phyloP scores from a whole-genome alignment of 2,888 invertebrate genomes.

The Galerucella calmariensis region DNA sequence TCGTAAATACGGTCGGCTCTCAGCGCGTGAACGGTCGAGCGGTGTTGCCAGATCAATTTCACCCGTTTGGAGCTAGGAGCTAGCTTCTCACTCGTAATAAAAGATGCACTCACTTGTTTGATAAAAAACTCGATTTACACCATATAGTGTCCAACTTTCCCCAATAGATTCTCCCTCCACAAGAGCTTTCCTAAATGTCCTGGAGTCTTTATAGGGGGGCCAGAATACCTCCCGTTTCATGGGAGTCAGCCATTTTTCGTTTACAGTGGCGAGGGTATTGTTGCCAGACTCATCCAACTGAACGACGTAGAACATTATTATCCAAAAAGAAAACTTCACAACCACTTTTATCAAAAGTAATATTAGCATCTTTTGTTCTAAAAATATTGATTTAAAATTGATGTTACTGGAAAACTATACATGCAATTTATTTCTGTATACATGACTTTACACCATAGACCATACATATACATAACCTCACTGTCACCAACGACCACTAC shows the following conservation, averaged over 20 bases:
- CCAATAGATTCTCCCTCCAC: background rate
- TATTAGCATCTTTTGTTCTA: background rate
- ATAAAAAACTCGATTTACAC: constrained; percentile 3
- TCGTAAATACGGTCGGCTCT: too few species aligned
- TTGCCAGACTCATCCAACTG: background rate
- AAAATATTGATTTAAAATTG: background rate
- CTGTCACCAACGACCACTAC: background rate
- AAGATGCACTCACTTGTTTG: background rate
- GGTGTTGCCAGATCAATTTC: too few species aligned
- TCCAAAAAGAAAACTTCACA: background rate
- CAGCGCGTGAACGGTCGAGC: too few species aligned
- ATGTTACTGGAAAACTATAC: background rate
- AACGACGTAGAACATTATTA: background rate
- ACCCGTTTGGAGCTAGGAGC: too few species aligned
- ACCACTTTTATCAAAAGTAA: background rate
- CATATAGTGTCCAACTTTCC: constrained; percentile 4
- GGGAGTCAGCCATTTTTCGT: background rate
- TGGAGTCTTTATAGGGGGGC: background rate
- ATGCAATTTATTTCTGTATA: background rate
- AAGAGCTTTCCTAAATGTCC: background rate
- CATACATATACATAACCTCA: background rate
- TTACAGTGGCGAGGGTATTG: background rate
- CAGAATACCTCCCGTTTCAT: background rate
- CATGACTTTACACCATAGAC: background rate
- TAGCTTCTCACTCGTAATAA: background rate